Base-by-base conservation (phyloP, 2,888 invertebrate species). In the Apeira syringaria region DNA sequence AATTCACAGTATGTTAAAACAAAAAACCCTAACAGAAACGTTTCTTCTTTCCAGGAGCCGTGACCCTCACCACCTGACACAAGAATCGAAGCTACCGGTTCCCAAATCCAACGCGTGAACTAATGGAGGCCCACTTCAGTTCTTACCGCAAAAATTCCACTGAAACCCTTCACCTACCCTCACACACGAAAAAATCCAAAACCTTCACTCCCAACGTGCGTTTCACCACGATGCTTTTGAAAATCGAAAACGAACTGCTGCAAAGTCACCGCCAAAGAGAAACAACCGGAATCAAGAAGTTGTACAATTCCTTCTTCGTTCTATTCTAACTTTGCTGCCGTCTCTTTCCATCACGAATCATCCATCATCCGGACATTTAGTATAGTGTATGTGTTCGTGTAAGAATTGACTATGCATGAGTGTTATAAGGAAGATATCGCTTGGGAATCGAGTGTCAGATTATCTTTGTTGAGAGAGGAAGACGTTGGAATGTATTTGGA, bases 251-350 rank as follows among this genome's bases (percentile, higher is more conserved):
- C 85, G 93, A 93, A 74, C 91, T 95, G 68, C 92, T 95, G 47
- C 94, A 95, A 80, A 95, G 94, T 75, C 95, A 95, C 77, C 93
- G 95, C 69, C 95, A 96, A 82, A 91, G 95, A 74, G 95, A 96
- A 82, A 94, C 95, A 13, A 95, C 95, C 32, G 96, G 96, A 50
- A 95, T 96, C 72, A 96, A 96, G 87, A 96, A 96, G 83, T 90
- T 96, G 76, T 96, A 96, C 90, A 96, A 96, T 88, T 95, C 95
- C 50, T 96, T 96, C 89, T 96, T 96, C 81, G 96, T 96, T 60
- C 92, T 96, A 81, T 96, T 96, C 88, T 96, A 96, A 95, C 45
- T 64, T 43, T 43, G 27, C 41, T 7, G 24, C 17, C 32, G 32
- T 33, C 15, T 37, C 11, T 27, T 42, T 42, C n/a, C 1, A 7